Evolutionary conservation across 2,113 vertebrate genomes (phyloP), one percentile per base, ranked within the genome.

Genomic region (Anser brachyrhynchus): DNA sequence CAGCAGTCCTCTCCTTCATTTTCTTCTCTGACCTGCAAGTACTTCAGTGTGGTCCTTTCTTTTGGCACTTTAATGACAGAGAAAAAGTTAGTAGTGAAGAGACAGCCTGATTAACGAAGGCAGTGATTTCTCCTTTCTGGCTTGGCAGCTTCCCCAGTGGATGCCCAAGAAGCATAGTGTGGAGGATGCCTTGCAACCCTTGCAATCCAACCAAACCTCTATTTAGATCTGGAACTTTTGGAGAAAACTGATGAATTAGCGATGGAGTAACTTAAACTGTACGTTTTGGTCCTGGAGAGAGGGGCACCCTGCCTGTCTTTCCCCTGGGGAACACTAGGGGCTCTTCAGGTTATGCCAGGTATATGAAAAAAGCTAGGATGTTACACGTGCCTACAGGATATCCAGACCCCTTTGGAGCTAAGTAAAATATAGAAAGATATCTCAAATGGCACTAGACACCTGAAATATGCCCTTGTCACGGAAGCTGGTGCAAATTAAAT

Each of bases 1-100:
- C 12, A 41, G 21, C 55, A 31, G 80, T 17, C 21, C n/a, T 86
- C 29, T 80, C 31, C 79, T 91, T 94, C 73, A 35, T 96, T 93
- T 85, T 87, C 64, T 83, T 31, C 54, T 92, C 73, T 18, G 13
- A 79, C 85, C 91, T 94, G 55, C 3, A 9, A 59, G 35, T 58
- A 21, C 77, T 88, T 83, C 67, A 77, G 61, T 77, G 11, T 1
- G 0, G 15, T 25, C 19, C 21, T 11, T 84, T 89, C 64, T 87
- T 76, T 66, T 64, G 26, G 23, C 3, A 1, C 29, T 79, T 71
- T 51, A 95, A 89, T 67, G 80, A 64, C 72, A 87, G 39, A 61
- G 58, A 73, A 87, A 70, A 90, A 64, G 19, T 54, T 70, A 80
- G 33, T 51, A 79, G 33, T 19, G n/a, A 77, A 76, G 26, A 84